A percentile compares a stretch with the other conserved stretches of the same genome.
Conservation (phyloP, 2,888 invertebrate genomes). For the Drosophila suboccidentalis region DNA sequence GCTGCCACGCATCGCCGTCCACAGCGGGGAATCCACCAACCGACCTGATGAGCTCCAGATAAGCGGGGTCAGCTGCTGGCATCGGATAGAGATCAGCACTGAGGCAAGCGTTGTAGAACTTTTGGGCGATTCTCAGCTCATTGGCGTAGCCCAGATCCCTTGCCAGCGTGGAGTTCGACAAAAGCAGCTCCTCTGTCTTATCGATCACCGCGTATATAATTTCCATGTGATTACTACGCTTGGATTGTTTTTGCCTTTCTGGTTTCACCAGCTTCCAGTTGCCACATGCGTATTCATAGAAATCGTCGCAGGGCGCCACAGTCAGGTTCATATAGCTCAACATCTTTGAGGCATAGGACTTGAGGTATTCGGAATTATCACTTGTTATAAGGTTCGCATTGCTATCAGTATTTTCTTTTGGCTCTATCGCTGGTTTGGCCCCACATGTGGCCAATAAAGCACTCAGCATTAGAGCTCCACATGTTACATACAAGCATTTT, state of each 20-base stretch:
- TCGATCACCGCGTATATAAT: constrained; percentile 69
- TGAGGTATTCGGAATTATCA: constrained; percentile 47
- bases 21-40: constrained; percentile 84
- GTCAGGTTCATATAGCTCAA: constrained; percentile 79
- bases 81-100: constrained; percentile 72
- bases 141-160: constrained; percentile 55
- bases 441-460: constrained; percentile 17
- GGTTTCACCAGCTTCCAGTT: constrained; percentile 46
- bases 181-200: constrained; percentile 48
- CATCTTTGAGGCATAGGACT: constrained; percentile 75
- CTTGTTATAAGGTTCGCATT: constrained; percentile 54
- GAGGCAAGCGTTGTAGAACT: constrained; percentile 75
- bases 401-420: background rate
- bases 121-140: constrained; percentile 74
- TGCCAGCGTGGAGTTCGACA: constrained; percentile 53
- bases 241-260: constrained; percentile 59
- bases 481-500: too few species aligned
- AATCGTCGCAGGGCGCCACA: constrained; percentile 82
- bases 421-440: constrained; percentile 41
- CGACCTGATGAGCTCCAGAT: constrained; percentile 73
- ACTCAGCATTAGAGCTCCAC: constrained; percentile 20
- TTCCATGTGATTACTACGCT: constrained; percentile 78
- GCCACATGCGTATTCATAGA: constrained; percentile 78
- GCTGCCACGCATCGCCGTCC: constrained; percentile 72
- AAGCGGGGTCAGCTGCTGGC: constrained; percentile 71